Percentiles rank a stretch among this genome's conserved stretches.
Evolutionary conservation across 2,888 invertebrate species (phyloP).

Genomic region (Seira musarum): DNA sequence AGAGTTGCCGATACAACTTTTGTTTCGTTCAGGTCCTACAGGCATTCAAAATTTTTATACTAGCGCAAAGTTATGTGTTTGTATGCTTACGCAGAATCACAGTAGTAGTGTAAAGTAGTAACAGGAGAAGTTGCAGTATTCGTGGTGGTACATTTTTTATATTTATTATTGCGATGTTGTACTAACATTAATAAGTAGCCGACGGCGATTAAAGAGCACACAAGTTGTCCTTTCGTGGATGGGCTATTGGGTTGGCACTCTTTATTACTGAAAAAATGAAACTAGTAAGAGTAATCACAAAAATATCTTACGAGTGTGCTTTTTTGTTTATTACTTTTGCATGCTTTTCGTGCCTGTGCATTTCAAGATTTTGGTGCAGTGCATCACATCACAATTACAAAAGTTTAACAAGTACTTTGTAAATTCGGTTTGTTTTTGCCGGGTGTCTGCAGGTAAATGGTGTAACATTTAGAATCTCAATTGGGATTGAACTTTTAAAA

Average conservation of each 20-base stretch:
- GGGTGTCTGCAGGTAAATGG: no score
- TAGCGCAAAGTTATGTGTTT: not conserved
- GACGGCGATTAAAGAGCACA: constrained; percentile 42
- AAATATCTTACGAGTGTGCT: constrained; percentile 10
- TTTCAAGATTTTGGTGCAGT: not conserved
- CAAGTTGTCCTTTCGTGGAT: constrained; percentile 11
- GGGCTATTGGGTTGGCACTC: not conserved
- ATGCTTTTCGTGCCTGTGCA: constrained; percentile 1
- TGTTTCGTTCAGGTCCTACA: constrained; percentile 15
- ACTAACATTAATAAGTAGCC: constrained; percentile 37
- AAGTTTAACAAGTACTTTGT: no score
- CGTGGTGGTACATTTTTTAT: constrained; percentile 26
- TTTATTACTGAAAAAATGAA: constrained; percentile 22
- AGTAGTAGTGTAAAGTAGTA: not conserved
- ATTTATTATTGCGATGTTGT: constrained; percentile 19
- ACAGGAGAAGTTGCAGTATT: not conserved
- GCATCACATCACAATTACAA: no score
- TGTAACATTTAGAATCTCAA: no score
- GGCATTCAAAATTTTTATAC: constrained; percentile 1
- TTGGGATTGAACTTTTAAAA: no score
- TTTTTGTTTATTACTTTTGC: constrained; percentile 2
- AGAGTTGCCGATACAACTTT: constrained; percentile 55
- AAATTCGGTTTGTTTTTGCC: no score
- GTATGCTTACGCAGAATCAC: no score
- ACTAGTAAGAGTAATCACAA: constrained; percentile 38